phyloP scores from a whole-genome alignment of 2,113 vertebrate genomes.

The Butastur rufipennis region DNA sequence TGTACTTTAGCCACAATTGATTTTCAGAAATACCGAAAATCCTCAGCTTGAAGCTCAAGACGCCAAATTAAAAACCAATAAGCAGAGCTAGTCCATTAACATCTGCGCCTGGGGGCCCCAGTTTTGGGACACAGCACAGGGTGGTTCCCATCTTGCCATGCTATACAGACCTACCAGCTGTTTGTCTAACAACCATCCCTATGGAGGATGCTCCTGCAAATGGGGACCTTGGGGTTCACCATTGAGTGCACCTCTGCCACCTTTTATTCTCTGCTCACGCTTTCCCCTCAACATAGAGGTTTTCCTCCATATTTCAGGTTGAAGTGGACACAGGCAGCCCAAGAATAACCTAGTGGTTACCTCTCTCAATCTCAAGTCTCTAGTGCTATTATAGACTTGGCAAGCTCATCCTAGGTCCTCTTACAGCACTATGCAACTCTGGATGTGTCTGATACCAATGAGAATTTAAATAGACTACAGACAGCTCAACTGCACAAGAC shows the following conservation, averaged over 20 bases:
- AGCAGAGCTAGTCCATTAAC: neutral
- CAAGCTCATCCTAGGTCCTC: neutral
- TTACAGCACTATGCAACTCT: neutral
- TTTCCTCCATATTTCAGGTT: neutral
- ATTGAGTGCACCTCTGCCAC: neutral
- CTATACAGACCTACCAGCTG: neutral
- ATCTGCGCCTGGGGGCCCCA: neutral
- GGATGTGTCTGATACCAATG: accelerated
- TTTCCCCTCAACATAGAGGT: neutral
- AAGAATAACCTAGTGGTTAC: neutral
- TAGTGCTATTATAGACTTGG: neutral
- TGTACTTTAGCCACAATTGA: accelerated
- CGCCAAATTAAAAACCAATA: neutral
- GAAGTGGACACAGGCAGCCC: neutral
- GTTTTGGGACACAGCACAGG: neutral
- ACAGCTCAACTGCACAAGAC: neutral
- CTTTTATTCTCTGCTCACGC: neutral
- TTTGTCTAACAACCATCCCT: neutral
- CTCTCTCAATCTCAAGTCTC: neutral
- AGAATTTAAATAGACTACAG: neutral
- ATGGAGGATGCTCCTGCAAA: neutral
- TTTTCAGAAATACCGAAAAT: neutral
- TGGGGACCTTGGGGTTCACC: neutral
- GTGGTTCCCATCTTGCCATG: neutral
- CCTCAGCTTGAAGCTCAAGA: neutral